Evolutionary conservation across 1,140 invertebrate genomes (phyloP).

Genomic region (Trinorchestia longiramus): DNA sequence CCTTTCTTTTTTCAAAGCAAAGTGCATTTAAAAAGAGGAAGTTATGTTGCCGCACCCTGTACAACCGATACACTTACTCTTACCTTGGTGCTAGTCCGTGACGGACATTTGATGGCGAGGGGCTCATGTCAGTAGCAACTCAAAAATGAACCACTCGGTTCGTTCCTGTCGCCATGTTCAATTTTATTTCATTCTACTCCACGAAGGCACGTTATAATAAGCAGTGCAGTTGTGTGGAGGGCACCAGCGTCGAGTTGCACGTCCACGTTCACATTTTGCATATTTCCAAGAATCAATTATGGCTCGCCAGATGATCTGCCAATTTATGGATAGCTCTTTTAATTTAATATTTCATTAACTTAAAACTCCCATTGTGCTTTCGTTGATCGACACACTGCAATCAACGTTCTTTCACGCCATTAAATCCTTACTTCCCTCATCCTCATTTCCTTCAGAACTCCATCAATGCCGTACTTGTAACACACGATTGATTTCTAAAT

Average conservation of each 20-base stretch:
- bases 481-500: not conserved
- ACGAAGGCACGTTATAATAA: no score
- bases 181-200: no score
- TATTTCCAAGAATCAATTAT: not conserved
- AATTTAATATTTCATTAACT: not conserved
- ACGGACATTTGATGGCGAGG: no score
- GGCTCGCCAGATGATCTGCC: not conserved
- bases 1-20: no score
- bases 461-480: not conserved
- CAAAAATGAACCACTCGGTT: no score
- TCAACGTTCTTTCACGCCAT: not conserved
- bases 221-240: not conserved
- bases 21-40: no score
- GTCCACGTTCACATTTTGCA: not conserved
- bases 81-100: no score
- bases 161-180: no score
- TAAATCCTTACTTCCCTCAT: not conserved
- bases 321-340: not conserved
- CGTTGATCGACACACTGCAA: no score
- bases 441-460: not conserved
- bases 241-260: not conserved
- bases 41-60: no score
- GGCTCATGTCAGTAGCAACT: no score
- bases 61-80: no score
- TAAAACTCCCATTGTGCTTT: not conserved